These are phyloP conservation scores for Zaprionus taronus DNA, from an alignment of 1,140 invertebrate species.

Conservation along the genomic window DNA sequence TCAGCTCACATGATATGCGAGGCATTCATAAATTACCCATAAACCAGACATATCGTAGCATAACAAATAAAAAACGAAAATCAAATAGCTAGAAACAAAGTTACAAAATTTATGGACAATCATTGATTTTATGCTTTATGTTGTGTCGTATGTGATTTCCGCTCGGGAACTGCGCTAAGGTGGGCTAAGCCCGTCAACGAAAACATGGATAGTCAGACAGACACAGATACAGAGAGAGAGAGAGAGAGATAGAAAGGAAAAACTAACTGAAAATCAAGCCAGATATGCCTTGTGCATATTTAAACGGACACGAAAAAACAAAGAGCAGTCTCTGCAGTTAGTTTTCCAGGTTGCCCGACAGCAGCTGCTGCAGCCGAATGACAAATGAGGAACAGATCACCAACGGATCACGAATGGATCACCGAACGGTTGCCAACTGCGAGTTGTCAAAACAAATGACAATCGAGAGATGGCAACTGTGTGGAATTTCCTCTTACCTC, in stretches of 20 bases:
- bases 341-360: conserved; percentile 49
- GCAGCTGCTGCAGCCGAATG: conserved; percentile 40
- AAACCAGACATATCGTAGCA: conserved; percentile 52
- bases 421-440: conserved; percentile 15
- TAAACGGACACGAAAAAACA: conserved; percentile 57
- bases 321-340: conserved; percentile 28
- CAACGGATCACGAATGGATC: conserved; percentile 54
- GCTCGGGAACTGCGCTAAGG: conserved; percentile 70
- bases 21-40: conserved; percentile 82
- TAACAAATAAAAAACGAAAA: conserved; percentile 28
- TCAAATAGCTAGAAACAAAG: conserved; percentile 43
- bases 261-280: conserved; percentile 41
- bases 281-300: conserved; percentile 72
- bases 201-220: not conserved
- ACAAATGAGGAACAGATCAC: conserved; percentile 66
- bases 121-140: conserved; percentile 78
- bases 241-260: conserved; percentile 16
- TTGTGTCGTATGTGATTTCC: conserved; percentile 81
- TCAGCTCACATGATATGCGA: conserved; percentile 69
- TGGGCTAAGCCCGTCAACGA: conserved; percentile 65
- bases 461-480: conserved; percentile 19
- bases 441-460: conserved; percentile 63
- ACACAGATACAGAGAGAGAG: conserved; percentile 26
- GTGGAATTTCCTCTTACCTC: conserved; percentile 3
- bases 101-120: conserved; percentile 70